Conservation (phyloP, 2,888 invertebrate species). For the Germaria angustata region DNA sequence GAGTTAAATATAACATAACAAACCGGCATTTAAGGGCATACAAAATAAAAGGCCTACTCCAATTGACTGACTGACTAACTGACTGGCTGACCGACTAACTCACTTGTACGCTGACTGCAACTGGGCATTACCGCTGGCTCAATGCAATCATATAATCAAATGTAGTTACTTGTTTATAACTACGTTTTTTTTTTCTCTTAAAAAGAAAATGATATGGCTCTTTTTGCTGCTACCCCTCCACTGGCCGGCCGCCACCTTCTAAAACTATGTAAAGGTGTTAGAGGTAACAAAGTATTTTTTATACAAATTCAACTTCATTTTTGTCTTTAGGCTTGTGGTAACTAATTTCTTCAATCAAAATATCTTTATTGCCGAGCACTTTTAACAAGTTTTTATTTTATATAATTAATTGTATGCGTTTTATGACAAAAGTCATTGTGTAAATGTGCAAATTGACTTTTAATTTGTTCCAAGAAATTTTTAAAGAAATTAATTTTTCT, state of each 20-base stretch:
- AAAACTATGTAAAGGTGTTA: constrained; percentile 30
- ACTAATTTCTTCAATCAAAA: too few relatives aligned
- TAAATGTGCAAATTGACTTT: too few relatives aligned
- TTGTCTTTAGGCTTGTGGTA: too few relatives aligned
- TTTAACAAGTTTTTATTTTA: too few relatives aligned
- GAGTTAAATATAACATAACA: constrained; percentile 53
- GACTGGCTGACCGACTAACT: neutral
- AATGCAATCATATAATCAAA: constrained; percentile 62
- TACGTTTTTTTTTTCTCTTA: neutral
- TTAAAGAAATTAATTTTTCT: too few relatives aligned
- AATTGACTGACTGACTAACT: neutral
- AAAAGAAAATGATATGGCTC: neutral
- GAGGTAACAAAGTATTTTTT: constrained; percentile 21
- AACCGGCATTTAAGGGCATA: constrained; percentile 60
- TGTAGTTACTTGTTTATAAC: constrained; percentile 15
- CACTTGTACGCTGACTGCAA: constrained; percentile 17
- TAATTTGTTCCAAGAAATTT: too few relatives aligned
- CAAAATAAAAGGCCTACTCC: constrained; percentile 47
- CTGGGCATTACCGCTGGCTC: constrained; percentile 55
- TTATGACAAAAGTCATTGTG: too few relatives aligned
- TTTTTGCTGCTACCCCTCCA: neutral
- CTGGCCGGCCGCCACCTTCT: neutral
- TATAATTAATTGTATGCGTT: too few relatives aligned
- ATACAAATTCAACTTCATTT: neutral
- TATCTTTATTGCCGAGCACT: too few relatives aligned